Conservation (phyloP, 1,140 invertebrate genomes). For the Argopecten irradians region DNA sequence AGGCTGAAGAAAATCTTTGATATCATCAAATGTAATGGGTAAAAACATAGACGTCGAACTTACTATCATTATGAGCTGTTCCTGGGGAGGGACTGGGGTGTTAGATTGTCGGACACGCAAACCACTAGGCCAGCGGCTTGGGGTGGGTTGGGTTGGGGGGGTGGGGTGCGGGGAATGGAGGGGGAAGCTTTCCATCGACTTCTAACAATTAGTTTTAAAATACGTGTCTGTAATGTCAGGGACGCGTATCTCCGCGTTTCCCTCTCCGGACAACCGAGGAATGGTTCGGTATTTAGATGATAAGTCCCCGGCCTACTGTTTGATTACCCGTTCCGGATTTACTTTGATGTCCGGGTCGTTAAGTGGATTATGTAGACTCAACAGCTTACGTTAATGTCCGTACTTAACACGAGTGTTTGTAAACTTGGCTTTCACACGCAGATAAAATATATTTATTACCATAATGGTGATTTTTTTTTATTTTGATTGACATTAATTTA, state of each 20-base stretch:
- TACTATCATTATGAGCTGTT: too few relatives aligned
- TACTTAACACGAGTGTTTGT: conserved; percentile 17
- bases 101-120: too few relatives aligned
- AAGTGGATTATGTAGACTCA: conserved; percentile 21
- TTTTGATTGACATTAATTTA: not conserved
- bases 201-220: too few relatives aligned
- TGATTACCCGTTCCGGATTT: not conserved
- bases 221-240: not conserved
- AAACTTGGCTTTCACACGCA: not conserved
- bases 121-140: too few relatives aligned
- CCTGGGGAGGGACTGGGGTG: too few relatives aligned
- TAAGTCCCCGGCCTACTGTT: not conserved
- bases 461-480: not conserved
- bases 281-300: not conserved
- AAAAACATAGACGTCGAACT: too few relatives aligned
- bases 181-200: too few relatives aligned
- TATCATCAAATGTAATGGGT: too few relatives aligned
- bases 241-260: not conserved
- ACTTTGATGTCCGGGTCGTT: not conserved
- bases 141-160: too few relatives aligned
- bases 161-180: too few relatives aligned
- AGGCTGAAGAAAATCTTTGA: too few relatives aligned
- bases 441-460: not conserved
- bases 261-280: not conserved
- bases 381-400: not conserved